These are phyloP conservation scores for Nymphalis c-album DNA, from an alignment of 2,888 invertebrate genomes.

Conservation along the genomic window DNA sequence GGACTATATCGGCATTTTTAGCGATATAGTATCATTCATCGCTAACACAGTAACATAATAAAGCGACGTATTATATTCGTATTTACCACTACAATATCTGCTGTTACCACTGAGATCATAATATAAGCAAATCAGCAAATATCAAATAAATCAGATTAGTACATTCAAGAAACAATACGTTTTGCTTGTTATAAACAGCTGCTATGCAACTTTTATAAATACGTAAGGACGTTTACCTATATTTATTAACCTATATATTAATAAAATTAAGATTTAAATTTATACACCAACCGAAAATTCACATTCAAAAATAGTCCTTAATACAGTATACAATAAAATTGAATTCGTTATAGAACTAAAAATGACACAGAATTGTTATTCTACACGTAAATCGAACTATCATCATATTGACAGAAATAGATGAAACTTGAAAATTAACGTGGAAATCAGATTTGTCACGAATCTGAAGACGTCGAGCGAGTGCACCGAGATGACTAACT, in stretches of 20 bases:
- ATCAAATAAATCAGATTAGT: no score
- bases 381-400: slow-evolving; percentile 22
- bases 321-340: not conserved
- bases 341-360: not conserved
- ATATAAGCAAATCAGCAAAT: no score
- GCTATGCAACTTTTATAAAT: no score
- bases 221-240: not conserved
- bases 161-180: no score
- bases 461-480: slow-evolving; percentile 7
- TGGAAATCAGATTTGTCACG: slow-evolving; percentile 30
- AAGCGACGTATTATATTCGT: no score
- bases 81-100: no score
- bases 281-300: not conserved
- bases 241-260: no score
- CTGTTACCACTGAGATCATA: no score
- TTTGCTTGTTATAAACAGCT: no score
- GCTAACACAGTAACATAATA: no score
- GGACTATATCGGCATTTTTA: no score
- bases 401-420: slow-evolving; percentile 19
- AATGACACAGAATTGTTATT: slow-evolving; percentile 25
- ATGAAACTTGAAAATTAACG: slow-evolving; percentile 23
- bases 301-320: not conserved
- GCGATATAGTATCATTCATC: no score
- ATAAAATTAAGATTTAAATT: not conserved
- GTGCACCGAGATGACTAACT: slow-evolving; percentile 2